Conservation (phyloP, 2,888 invertebrate species). For the Metopia argyrocephala region DNA sequence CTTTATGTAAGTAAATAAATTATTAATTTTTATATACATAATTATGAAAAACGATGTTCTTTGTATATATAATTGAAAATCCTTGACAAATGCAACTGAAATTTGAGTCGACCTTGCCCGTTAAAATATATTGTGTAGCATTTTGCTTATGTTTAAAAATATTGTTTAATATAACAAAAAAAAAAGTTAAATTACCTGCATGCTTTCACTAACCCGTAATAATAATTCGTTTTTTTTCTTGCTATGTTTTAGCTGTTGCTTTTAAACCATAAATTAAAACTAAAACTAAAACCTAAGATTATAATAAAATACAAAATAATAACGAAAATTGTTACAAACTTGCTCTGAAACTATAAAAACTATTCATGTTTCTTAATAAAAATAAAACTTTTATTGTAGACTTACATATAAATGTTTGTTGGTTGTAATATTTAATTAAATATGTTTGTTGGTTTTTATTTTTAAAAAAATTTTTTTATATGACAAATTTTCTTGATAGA, state of each 20-base stretch:
- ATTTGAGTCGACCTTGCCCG: neutral
- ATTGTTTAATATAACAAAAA: neutral
- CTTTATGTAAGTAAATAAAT: too few species aligned
- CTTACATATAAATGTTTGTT: neutral
- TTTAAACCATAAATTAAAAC: neutral
- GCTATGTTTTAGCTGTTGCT: too few species aligned
- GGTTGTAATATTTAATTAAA: neutral
- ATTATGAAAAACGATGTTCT: too few species aligned
- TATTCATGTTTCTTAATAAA: neutral
- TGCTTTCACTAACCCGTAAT: constrained; percentile 3
- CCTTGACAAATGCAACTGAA: neutral
- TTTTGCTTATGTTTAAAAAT: neutral
- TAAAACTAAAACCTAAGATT: neutral
- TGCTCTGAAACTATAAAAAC: too few species aligned
- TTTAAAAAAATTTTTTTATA: too few species aligned
- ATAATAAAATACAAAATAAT: neutral
- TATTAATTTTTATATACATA: too few species aligned
- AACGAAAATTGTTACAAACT: too few species aligned
- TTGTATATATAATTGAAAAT: neutral
- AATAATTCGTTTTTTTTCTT: neutral
- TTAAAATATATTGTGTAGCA: neutral
- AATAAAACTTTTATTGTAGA: neutral
- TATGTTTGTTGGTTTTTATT: too few species aligned
- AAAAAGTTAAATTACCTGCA: neutral
- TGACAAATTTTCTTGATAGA: too few species aligned